A percentile compares a stretch with the other conserved stretches of the same genome.
Conservation (phyloP, 2,113 vertebrate genomes). For the Zosterops japonicus region DNA sequence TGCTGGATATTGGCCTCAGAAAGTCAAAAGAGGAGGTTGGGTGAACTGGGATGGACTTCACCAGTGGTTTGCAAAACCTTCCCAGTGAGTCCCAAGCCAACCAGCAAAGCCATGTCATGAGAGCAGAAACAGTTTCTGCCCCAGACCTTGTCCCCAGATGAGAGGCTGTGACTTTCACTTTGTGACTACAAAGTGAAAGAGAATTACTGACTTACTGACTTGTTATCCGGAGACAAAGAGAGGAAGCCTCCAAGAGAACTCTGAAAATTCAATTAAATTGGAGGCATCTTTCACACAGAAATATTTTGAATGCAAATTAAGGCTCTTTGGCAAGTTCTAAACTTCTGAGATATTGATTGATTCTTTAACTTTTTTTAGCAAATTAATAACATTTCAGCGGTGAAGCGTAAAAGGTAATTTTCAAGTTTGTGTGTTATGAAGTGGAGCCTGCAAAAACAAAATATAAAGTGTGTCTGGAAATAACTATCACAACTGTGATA, state of each 20-base stretch:
- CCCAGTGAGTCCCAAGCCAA: neutral
- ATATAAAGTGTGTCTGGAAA: conserved; percentile 30
- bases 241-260: neutral
- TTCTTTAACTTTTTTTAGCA: neutral
- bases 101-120: neutral
- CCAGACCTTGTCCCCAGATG: neutral
- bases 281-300: neutral
- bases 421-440: neutral
- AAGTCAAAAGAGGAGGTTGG: neutral
- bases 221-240: rapidly evolving
- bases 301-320: neutral
- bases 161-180: neutral
- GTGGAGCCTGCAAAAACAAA: neutral
- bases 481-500: neutral
- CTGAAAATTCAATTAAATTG: neutral
- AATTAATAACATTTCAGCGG: neutral
- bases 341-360: neutral
- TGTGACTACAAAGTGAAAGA: neutral
- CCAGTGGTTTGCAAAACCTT: neutral
- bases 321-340: neutral
- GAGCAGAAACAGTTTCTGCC: neutral
- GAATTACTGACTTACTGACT: neutral
- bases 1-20: neutral
- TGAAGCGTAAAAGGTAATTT: conserved; percentile 3
- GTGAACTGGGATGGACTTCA: neutral